Evolutionary conservation across 2,113 vertebrate genomes (phyloP).

Genomic region (Channa maculata): DNA sequence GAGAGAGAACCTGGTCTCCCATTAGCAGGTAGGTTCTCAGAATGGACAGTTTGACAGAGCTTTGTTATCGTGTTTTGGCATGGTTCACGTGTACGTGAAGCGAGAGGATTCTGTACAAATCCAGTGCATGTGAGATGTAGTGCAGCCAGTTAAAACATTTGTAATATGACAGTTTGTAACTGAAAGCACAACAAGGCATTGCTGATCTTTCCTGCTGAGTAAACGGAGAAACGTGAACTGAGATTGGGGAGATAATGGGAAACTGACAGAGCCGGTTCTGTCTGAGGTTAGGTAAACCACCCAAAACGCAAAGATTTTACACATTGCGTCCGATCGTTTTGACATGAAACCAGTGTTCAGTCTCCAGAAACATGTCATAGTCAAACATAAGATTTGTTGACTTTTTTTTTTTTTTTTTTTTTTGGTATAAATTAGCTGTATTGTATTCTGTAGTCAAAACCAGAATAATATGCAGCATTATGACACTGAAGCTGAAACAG

Average conservation of each 20-base stretch:
- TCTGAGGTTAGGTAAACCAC: neutral
- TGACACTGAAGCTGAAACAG: no score
- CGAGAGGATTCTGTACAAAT: neutral
- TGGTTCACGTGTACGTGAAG: neutral
- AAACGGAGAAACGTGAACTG: slow-evolving; percentile 23
- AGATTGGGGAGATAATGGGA: slow-evolving; percentile 22
- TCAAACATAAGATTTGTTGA: no score
- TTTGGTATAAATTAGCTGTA: no score
- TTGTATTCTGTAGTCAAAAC: no score
- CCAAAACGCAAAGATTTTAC: slow-evolving; percentile 6
- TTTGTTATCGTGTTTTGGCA: slow-evolving; percentile 7
- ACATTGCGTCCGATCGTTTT: neutral
- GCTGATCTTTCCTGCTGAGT: slow-evolving; percentile 11
- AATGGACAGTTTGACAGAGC: neutral
- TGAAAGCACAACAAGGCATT: slow-evolving; percentile 15
- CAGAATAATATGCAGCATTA: no score
- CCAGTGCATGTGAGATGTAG: neutral
- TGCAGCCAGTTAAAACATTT: slow-evolving; percentile 27
- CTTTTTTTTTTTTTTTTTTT: no score
- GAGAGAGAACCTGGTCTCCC: slow-evolving; percentile 51
- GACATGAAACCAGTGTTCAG: neutral
- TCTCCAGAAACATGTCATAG: no score
- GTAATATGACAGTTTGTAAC: slow-evolving; percentile 14
- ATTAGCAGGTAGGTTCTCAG: slow-evolving; percentile 56
- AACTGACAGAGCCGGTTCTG: neutral